Conservation (phyloP, 2,888 invertebrate genomes). For the Apomyelois bistriatella region DNA sequence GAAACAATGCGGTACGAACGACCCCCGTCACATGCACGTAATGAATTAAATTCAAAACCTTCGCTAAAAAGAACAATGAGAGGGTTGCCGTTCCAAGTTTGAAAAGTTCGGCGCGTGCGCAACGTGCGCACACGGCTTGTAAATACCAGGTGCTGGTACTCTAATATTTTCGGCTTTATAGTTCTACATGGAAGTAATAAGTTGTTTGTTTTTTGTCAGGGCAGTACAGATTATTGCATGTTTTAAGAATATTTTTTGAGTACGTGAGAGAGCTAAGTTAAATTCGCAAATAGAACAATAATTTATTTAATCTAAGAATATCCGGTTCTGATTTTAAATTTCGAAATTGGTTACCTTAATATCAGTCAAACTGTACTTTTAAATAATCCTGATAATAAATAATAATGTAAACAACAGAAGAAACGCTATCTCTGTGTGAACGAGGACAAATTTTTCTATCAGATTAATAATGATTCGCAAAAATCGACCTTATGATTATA, state of each 20-base stretch:
- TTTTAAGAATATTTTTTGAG: too few relatives aligned
- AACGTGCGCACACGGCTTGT: slow-evolving; percentile 23
- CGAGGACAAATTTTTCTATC: background rate
- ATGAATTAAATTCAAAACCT: slow-evolving; percentile 25
- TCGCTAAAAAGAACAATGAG: slow-evolving; percentile 28
- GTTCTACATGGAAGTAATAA: too few relatives aligned
- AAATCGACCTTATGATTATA: slow-evolving; percentile 6
- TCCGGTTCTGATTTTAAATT: background rate
- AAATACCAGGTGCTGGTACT: slow-evolving; percentile 16
- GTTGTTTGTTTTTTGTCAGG: too few relatives aligned
- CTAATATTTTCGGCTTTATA: background rate
- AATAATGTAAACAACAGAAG: background rate
- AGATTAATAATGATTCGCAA: background rate
- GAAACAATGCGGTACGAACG: slow-evolving; percentile 19
- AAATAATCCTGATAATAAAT: too few relatives aligned
- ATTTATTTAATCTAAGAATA: background rate
- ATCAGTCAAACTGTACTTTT: too few relatives aligned
- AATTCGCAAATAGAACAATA: background rate
- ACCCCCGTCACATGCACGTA: slow-evolving; percentile 24
- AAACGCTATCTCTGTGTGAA: slow-evolving; percentile 12
- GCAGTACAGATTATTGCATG: too few relatives aligned
- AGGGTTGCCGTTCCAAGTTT: slow-evolving; percentile 21
- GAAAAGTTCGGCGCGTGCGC: slow-evolving; percentile 24
- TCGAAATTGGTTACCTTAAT: background rate
- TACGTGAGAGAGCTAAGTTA: too few relatives aligned